Base-by-base conservation (phyloP, 2,113 vertebrate genomes). In the Mastomys natalensis region DNA sequence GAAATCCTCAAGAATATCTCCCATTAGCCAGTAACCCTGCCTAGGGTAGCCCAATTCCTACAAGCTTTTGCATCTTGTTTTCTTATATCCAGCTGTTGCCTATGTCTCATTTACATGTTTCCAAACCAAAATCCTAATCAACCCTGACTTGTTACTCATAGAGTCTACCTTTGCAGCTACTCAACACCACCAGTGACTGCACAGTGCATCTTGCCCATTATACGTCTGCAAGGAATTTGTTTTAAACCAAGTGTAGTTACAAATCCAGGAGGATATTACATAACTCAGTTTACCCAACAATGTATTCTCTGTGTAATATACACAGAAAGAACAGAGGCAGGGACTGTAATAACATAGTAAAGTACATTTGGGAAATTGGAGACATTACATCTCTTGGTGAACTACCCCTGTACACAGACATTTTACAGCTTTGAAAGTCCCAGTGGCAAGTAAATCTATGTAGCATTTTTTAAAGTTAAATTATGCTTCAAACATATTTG, bases 351-450 rank as follows among this genome's bases (percentile, higher is more conserved):
- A 37, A 24, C 12, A 17, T 16, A 51, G 58, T 55, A 29, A 40
- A 31, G 12, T 11, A 5, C 72, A n/a, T 34, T 77, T 66, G 45
- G 45, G 37, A 95, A 89, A 73, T 45, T 37, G 3, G 55, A 43
- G 10, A 45, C 53, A 40, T 86, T 91, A 0, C 0, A 34, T 81
- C n/a, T 81, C 40, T 58, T 76, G 31, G 34, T 68, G 31, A 93
- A 24, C 55, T 84, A 34, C 53, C 74, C 0, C 10, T 70, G 3
- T 45, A 40, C 34, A 34, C 8, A 31, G 17, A 29, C n/a, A 86
- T 93, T 88, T 78, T 89, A 92, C 78, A 74, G 11, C 81, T 90
- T 48, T 76, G 53, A 85, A 51, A 26, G 29, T 80, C 55, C 64
- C 15, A 60, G 60, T 2, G 66, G 22, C 74, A 43, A 87, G 53